Base-by-base conservation (phyloP, 2,888 invertebrate genomes). In the Cerastoderma edule region DNA sequence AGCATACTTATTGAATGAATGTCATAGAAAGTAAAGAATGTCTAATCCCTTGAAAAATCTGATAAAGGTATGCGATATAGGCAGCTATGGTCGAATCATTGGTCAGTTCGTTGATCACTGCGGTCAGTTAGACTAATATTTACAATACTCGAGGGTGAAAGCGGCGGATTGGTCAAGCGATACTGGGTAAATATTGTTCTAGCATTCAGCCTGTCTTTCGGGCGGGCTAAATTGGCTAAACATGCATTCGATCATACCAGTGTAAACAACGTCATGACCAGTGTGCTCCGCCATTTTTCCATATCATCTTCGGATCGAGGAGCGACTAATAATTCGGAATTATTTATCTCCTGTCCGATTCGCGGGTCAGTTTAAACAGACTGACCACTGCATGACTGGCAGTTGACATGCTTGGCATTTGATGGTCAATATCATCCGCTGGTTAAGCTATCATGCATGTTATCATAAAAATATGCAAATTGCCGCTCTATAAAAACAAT, bases 371-470 rank as follows among this genome's bases (percentile, higher is more conserved):
- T 60, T 60, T 60, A 35, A 60, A 60, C 54, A 44, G 60, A 68
- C 57, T 72, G 79, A 72, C 75, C 75, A 69, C 44, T 56, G 68
- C 57, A 39, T 72, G 75, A 72, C 46, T 75, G 79, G 72, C 79
- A 75, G 72, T 39, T 79, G 79, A 79, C 75, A 60, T 75, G 79
- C 63, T 35, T 79, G 79, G 79, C 79, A 79, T 72, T 72, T 67
- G 54, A 46, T 75, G 79, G 79, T 63, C 72, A 75, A 72, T 72
- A 75, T 79, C 79, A 78, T 57, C 24, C 60, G 24, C 60, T 39
- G 53, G 67, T 53, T 50, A 22, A 53, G 10, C 44, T 67, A 48
- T 67, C 67, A 67, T 35, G 35, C 53, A 53, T 67, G 67, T 53
- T 48, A 67, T 35, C 67, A 35, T 48, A 32, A 22, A 33, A 67